Evolutionary conservation across 30 jellyfish, hydroid and myxozoan genomes (phyloP).

Genomic region (Cassiopea xamachana): DNA sequence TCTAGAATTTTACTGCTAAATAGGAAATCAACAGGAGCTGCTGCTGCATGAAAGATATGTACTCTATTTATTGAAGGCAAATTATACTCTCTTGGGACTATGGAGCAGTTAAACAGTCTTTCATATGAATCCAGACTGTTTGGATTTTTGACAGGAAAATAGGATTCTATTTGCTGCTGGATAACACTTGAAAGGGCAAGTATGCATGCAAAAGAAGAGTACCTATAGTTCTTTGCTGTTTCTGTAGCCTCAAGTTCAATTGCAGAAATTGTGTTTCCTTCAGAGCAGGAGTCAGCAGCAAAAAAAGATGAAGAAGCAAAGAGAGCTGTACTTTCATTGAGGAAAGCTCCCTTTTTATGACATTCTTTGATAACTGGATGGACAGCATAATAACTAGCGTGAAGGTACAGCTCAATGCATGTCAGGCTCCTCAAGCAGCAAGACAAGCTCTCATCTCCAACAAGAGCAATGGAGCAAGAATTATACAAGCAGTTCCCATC

Average conservation of each 20-base stretch:
- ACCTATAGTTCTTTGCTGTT: neutral
- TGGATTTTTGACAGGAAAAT: conserved; percentile 31
- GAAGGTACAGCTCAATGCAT: conserved; percentile 15
- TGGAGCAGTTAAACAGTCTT: conserved; percentile 10
- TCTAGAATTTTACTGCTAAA: neutral
- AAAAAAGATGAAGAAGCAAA: neutral
- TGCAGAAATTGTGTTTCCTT: neutral
- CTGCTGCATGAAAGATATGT: neutral
- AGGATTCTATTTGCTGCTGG: conserved; percentile 37
- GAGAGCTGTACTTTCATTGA: conserved; percentile 11
- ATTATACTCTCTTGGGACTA: conserved; percentile 6
- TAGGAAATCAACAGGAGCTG: neutral
- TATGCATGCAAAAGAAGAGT: neutral
- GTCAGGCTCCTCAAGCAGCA: conserved; percentile 22
- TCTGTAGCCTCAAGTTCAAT: conserved; percentile 10
- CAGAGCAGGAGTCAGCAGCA: conserved; percentile 3
- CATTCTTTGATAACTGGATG: conserved; percentile 12
- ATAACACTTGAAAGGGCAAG: conserved; percentile 51
- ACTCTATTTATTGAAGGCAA: neutral
- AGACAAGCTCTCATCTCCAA: conserved; percentile 48
- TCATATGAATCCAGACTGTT: conserved; percentile 4
- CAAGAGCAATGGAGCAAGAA: conserved; percentile 51
- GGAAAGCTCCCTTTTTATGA: neutral
- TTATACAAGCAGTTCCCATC: conserved; percentile 52
- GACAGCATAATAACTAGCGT: conserved; percentile 23